Evolutionary conservation across 2,113 vertebrate genomes (phyloP).

Genomic region (Hemiprocne comata): DNA sequence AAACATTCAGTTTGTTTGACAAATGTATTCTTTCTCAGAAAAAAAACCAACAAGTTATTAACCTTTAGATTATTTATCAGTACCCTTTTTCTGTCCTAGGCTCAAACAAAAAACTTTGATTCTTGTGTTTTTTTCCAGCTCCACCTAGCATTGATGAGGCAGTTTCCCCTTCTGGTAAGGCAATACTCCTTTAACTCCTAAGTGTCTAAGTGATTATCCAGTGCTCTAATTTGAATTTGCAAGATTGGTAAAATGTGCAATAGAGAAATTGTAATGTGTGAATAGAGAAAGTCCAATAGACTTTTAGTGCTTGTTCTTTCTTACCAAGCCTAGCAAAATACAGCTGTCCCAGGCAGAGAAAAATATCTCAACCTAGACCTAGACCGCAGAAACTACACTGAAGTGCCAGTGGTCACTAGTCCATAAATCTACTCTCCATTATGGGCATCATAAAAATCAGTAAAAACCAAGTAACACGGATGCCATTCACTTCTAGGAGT

Average conservation of each 20-base stretch:
- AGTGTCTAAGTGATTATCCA: not conserved
- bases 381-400: not conserved
- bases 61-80: not conserved
- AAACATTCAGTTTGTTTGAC: not conserved
- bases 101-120: not conserved
- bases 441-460: not conserved
- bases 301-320: not conserved
- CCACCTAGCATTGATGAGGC: not conserved
- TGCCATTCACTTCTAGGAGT: not conserved
- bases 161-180: slow-evolving; percentile 9
- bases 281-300: not conserved
- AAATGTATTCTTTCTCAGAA: not conserved
- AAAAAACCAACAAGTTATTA: not conserved
- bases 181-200: not conserved
- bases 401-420: not conserved
- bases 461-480: not conserved
- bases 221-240: not conserved
- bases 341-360: not conserved
- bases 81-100: not conserved
- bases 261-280: too few relatives aligned
- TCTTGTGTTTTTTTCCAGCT: not conserved
- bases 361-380: not conserved
- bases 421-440: not conserved
- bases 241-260: not conserved
- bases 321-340: not conserved